Base-by-base conservation (phyloP, 2,113 vertebrate species). In the Struthio camelus region DNA sequence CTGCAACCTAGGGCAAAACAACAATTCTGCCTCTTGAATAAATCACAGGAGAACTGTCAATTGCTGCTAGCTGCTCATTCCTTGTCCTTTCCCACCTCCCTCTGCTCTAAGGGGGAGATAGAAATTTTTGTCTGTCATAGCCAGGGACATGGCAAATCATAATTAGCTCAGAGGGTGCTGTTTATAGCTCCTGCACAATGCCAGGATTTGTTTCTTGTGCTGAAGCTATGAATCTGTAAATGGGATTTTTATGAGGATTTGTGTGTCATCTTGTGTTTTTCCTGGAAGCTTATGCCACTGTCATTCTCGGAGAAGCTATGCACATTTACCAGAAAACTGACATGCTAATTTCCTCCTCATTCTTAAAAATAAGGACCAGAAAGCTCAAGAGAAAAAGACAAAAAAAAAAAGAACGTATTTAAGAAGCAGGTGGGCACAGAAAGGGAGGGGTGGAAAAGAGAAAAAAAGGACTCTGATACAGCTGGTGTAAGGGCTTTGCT, bases 201-300 rank as follows among this genome's bases (percentile, higher is more conserved):
- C 87, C 91, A 93, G 87, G 91, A 96, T 97, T 97, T 97, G 93
- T 96, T 96, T 93, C 93, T 94, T 94, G 88, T 82, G 79, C 83
- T 54, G 80, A 91, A 91, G 94, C 96, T 96, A 93, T 87, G 93
- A 97, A 93, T 94, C 94, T 84, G 85, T 93, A 97, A 97, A 97
- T 94, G 93, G 92, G 95, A 97, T 96, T 97, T 97, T 96, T 97
- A 97, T 96, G 95, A 95, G 94, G 90, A 96, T 96, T 93, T 96
- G 65, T 93, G 91, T 95, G 90, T 93, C 93, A 96, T 92, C 87
- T 92, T 93, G 89, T 96, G 95, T 95, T 97, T 96, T 96, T 95
- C 94, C 93, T 96, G 94, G 96, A 96, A 96, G 93, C 85, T 95
- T 97, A 89, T 95, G 96, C 94, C 72, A 48, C 91, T 80, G 92